Base-by-base conservation (phyloP, 2,797 vertebrate genomes). In the Knipowitschia caucasica region DNA sequence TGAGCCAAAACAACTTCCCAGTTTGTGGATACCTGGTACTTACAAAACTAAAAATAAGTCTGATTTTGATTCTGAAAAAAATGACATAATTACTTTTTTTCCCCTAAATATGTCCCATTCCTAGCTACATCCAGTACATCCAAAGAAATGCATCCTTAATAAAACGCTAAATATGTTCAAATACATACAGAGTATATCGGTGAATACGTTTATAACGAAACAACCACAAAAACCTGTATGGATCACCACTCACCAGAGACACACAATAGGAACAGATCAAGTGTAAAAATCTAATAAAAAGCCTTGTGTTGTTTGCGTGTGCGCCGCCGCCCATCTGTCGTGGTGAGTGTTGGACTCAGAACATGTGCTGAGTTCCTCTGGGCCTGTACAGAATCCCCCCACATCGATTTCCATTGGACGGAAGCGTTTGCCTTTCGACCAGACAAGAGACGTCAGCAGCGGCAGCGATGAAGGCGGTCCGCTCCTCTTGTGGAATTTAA, bases 401-500 rank as follows among this genome's bases (percentile, higher is more conserved):
- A 31, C 59, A 56, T 81, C 63, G 76, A 86, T 81, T 77, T 66
- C 50, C 62, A 58, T 39, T 39, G 61, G 54, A 46, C 67, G 30
- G 59, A 56, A 55, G 56, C 56, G 53, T 50, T 72, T 59, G 14
- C 46, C 34, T 20, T 66, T 50, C n/a, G 59, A 63, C 61, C 65
- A 70, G 75, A 71, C 75, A 67, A 62, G 53, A 67, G 50, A 54
- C 50, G 61, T 60, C 31, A 36, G 63, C 56, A 35, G 50, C 59
- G 55, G 51, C 20, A 25, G 56, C 36, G 59, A 42, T 71, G 53
- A 64, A 42, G 56, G 60, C 11, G 46, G 59, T 34, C 31, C 34
- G 34, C 50, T 40, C 14, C 30, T 45, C 36, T 14, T 6, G 8
- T 51, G 35, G 52, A 58, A 34, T 39, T 52, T 3, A 50, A 29